Evolutionary conservation across 2,888 invertebrate genomes (phyloP), one percentile per base, ranked within the genome.

Genomic region (Drosophila macrothrix): DNA sequence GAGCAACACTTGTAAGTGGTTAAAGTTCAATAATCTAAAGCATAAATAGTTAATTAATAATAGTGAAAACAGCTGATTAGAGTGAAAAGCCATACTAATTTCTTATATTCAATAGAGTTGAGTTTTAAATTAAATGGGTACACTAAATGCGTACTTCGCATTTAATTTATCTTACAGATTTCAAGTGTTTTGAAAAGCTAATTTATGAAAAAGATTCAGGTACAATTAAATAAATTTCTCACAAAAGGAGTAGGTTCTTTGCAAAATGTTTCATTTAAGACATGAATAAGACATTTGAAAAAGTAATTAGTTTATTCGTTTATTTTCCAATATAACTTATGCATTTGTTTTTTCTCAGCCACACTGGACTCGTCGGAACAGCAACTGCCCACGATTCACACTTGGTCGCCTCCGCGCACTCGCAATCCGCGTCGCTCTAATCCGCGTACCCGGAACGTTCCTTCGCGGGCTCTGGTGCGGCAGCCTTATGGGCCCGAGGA

Each of bases 401-500:
- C 59, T 56, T 88, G 88, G 90, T 1, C 78, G 0, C 80, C 85
- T 0, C 76, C 78, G 5, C 65, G 90, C 14, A 68, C 53, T 1
- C 84, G 87, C 12, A 43, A 68, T 25, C 72, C 81, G 0, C 73
- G 91, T 50, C 88, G 87, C 29, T 86, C 90, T 49, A 83, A 84
- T 71, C 82, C 81, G 0, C 78, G 86, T 6, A 46, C 73, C 1
- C 83, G 89, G 0, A 74, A 81, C 39, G 46, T 76, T 2, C 33
- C 78, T 0, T 78, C 87, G 10, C 76, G 87, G 3, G 80, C 88
- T 9, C 6, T 91, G 12, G 83, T 75, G 6, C 83, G 91, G 0
- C 88, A 86, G 31, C 78, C 90, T 0, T 91, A 91, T 55, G 90
- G 90, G 7, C 89, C 90, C 25, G 82, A 90, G 7, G 91, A 92